Conservation (phyloP, 1,140 invertebrate genomes). For the Sitophilus oryzae region DNA sequence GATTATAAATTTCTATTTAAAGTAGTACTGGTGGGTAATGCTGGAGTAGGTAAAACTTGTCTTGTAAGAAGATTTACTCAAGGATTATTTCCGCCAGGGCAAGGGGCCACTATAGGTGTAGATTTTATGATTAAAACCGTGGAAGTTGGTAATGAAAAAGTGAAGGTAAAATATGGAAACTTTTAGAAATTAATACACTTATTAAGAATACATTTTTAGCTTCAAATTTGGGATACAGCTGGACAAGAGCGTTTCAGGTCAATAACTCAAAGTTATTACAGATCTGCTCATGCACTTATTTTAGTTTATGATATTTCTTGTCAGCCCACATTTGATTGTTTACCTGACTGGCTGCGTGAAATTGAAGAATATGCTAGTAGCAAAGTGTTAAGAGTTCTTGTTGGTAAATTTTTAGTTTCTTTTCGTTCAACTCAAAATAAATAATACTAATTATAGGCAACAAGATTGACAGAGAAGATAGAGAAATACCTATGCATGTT, state of each 20-base stretch:
- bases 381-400: slow-evolving; percentile 88
- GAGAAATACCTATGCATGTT: slow-evolving; percentile 89
- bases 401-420: slow-evolving; percentile 56
- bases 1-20: slow-evolving; percentile 98
- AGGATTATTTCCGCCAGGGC: slow-evolving; percentile 90
- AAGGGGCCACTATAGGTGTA: slow-evolving; percentile 98
- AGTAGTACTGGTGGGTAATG: slow-evolving; percentile 92
- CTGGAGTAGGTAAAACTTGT: slow-evolving; percentile 92
- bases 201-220: slow-evolving; percentile 50
- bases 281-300: slow-evolving; percentile 94
- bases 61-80: slow-evolving; percentile 85
- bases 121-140: slow-evolving; percentile 99
- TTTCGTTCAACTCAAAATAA: slow-evolving; percentile 2
- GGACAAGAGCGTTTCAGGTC: slow-evolving; percentile 96
- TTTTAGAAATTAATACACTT: not conserved
- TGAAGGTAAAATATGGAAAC: slow-evolving; percentile 69
- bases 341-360: slow-evolving; percentile 92
- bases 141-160: slow-evolving; percentile 96
- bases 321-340: slow-evolving; percentile 93
- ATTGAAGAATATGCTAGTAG: slow-evolving; percentile 94
- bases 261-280: slow-evolving; percentile 96
- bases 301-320: slow-evolving; percentile 97
- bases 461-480: slow-evolving; percentile 91
- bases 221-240: slow-evolving; percentile 98
- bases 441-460: slow-evolving; percentile 61